These are phyloP conservation scores for Heterodera carotae DNA, from an alignment of 1,140 invertebrate genomes.

Conservation along the genomic window DNA sequence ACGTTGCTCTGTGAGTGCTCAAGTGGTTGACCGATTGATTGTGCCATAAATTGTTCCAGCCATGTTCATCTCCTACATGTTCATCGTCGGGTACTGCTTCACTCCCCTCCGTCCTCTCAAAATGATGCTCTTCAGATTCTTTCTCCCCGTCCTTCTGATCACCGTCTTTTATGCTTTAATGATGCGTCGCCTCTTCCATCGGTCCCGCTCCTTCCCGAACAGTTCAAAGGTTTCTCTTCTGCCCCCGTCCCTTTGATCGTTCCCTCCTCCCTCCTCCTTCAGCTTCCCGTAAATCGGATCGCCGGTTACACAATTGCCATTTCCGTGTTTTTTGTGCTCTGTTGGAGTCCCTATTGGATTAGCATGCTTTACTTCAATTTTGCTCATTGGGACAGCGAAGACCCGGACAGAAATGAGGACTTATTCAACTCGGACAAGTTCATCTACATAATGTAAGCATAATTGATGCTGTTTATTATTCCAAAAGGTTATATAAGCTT, in stretches of 20 bases:
- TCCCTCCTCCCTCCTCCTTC: constrained; percentile 13
- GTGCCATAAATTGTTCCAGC: constrained; percentile 21
- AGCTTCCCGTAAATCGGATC: constrained; percentile 57
- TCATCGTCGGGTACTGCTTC: constrained; percentile 36
- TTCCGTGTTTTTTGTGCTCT: constrained; percentile 60
- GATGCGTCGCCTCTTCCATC: constrained; percentile 47
- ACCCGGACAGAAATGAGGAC: constrained; percentile 32
- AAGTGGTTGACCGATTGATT: not conserved
- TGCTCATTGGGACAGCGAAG: constrained; percentile 31
- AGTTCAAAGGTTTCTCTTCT: constrained; percentile 38
- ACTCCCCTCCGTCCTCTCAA: constrained; percentile 18
- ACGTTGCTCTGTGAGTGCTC: constrained; percentile 17
- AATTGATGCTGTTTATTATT: not conserved
- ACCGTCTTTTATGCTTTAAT: constrained; percentile 61
- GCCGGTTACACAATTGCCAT: constrained; percentile 64
- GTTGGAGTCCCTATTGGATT: constrained; percentile 57
- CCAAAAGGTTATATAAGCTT: constrained; percentile 21
- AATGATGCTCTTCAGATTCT: constrained; percentile 45
- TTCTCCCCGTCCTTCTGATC: constrained; percentile 57
- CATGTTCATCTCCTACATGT: constrained; percentile 57
- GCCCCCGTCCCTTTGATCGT: constrained; percentile 7
- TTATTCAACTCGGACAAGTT: constrained; percentile 47
- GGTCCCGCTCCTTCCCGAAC: constrained; percentile 47
- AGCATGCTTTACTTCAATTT: constrained; percentile 50
- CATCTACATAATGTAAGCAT: constrained; percentile 41